Conservation (phyloP, 2,888 invertebrate genomes). For the Patella depressa region DNA sequence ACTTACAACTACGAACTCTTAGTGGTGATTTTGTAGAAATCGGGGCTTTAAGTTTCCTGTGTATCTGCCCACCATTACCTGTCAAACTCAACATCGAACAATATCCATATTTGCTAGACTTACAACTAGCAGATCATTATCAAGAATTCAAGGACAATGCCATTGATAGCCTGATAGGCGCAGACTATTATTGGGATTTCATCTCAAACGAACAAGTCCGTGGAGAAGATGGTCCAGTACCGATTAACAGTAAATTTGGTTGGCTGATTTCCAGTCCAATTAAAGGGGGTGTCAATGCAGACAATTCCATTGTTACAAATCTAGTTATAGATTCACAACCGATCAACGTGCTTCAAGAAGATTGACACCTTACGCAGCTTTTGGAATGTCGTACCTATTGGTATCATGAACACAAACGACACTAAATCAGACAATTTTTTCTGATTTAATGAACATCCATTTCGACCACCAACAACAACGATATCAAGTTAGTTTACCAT, state of each 20-base stretch:
- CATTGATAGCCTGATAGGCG: background rate
- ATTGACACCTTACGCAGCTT: background rate
- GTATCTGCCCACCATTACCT: background rate
- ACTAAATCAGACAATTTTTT: background rate
- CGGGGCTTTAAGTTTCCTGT: background rate
- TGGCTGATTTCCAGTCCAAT: background rate
- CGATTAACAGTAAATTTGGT: background rate
- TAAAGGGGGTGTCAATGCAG: background rate
- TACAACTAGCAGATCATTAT: background rate
- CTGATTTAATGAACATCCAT: background rate
- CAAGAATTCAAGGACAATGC: background rate
- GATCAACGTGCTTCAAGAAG: background rate
- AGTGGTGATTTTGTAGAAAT: background rate
- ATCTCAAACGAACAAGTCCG: background rate
- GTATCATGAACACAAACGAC: background rate
- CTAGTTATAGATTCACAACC: background rate
- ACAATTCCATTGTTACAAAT: too few relatives aligned
- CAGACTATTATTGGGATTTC: slow-evolving; percentile 6
- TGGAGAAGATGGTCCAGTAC: background rate
- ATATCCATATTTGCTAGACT: background rate
- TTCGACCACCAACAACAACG: background rate
- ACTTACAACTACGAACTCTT: too few relatives aligned
- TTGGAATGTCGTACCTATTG: slow-evolving; percentile 11
- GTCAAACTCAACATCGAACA: background rate
- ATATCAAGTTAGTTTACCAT: slow-evolving; percentile 10